Percentiles rank a stretch among this genome's conserved stretches.
phyloP scores from a whole-genome alignment of 2,888 invertebrate genomes.

The Endotricha flammealis region DNA sequence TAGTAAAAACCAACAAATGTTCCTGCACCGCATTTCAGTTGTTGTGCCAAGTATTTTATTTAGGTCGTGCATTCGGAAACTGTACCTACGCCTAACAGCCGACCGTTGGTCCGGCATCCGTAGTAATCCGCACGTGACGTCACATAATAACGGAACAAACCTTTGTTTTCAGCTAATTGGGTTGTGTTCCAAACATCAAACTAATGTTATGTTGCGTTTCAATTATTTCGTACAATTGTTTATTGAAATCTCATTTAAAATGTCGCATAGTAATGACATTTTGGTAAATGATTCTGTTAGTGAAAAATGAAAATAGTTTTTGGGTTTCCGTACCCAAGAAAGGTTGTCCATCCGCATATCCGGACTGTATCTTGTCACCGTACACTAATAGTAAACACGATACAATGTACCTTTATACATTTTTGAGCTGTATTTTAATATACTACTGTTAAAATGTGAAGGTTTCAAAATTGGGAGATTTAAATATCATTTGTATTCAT shows the following conservation, averaged over 20 bases:
- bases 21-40: background rate
- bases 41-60: constrained; percentile 24
- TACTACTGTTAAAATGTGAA: too few relatives aligned
- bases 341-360: too few relatives aligned
- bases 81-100: constrained; percentile 18
- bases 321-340: too few relatives aligned
- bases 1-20: background rate
- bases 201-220: constrained; percentile 6
- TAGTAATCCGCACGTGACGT: constrained; percentile 40
- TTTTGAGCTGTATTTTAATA: too few relatives aligned
- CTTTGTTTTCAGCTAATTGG: constrained; percentile 23
- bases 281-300: too few relatives aligned
- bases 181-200: constrained; percentile 11
- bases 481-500: too few relatives aligned
- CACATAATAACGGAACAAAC: constrained; percentile 43
- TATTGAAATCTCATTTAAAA: constrained; percentile 8
- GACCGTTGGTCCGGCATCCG: constrained; percentile 40
- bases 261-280: background rate
- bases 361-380: too few relatives aligned
- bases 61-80: constrained; percentile 35
- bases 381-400: too few relatives aligned
- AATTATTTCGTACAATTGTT: constrained; percentile 9
- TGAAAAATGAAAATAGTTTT: too few relatives aligned
- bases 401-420: too few relatives aligned
- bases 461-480: too few relatives aligned